A percentile compares a stretch with the other conserved stretches of the same genome.
phyloP scores from a whole-genome alignment of 92 coral and sea anemone species.

The Bergia puertoricense region DNA sequence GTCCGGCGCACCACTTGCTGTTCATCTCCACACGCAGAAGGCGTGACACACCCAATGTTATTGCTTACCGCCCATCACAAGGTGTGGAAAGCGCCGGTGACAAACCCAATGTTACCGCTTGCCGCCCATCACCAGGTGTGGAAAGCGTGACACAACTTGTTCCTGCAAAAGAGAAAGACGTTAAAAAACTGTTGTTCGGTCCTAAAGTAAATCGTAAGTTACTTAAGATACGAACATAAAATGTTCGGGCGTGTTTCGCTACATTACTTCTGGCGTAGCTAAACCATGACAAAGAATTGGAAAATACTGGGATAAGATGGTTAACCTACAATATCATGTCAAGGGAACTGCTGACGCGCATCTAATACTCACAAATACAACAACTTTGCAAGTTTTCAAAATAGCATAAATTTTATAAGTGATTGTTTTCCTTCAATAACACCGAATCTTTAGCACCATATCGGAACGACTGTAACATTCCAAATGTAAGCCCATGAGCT shows the following conservation, averaged over 20 bases:
- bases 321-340: too few species aligned
- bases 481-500: too few species aligned
- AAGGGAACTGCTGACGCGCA: too few species aligned
- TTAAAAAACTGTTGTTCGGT: too few species aligned
- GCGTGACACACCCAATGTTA: background rate
- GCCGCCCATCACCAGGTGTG: conserved; percentile 55
- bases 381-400: background rate
- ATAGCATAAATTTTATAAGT: too few species aligned
- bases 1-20: background rate
- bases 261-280: background rate
- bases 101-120: conserved; percentile 44
- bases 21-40: background rate
- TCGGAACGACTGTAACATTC: too few species aligned
- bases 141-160: background rate
- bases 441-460: too few species aligned
- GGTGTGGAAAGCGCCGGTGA: conserved; percentile 82
- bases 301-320: too few species aligned
- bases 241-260: background rate
- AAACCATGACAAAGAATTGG: background rate
- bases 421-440: too few species aligned
- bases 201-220: too few species aligned
- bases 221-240: too few species aligned
- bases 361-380: background rate
- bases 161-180: too few species aligned
- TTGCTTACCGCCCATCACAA: background rate